Evolutionary conservation across 2,888 invertebrate species (phyloP).

Genomic region (Machimus rusticus): DNA sequence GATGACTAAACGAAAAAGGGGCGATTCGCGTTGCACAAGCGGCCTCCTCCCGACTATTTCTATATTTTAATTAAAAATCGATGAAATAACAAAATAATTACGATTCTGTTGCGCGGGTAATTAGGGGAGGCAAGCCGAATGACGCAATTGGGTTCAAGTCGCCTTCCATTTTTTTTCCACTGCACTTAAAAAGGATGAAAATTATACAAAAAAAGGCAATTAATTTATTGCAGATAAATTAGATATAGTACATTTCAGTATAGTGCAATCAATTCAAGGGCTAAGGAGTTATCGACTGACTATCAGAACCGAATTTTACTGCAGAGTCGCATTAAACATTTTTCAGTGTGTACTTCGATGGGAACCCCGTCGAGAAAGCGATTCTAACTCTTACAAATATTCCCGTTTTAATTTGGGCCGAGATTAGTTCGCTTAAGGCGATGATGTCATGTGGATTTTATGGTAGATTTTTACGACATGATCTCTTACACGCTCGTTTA

Average conservation of each 20-base stretch:
- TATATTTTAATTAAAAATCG: slow-evolving; percentile 43
- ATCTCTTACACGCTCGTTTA: background rate
- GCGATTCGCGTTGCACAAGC: slow-evolving; percentile 37
- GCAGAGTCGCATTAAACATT: background rate
- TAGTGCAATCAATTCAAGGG: background rate
- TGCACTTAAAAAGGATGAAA: background rate
- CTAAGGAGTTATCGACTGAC: background rate
- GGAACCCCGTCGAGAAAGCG: background rate
- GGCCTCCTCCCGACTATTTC: slow-evolving; percentile 30
- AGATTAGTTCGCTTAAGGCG: background rate
- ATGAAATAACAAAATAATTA: slow-evolving; percentile 43
- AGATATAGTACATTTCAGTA: background rate
- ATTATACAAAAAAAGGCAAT: background rate
- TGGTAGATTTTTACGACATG: background rate
- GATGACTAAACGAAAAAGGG: slow-evolving; percentile 33
- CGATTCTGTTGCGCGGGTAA: background rate
- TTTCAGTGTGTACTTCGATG: background rate
- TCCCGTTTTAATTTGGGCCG: background rate
- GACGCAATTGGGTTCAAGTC: background rate
- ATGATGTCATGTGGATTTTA: background rate
- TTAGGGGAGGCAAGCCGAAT: slow-evolving; percentile 1
- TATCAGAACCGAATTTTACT: background rate
- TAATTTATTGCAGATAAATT: background rate
- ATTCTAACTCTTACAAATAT: background rate
- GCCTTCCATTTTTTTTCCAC: background rate